These are phyloP conservation scores for Oncorhynchus keta DNA, from an alignment of 2,113 vertebrate genomes.

Conservation along the genomic window DNA sequence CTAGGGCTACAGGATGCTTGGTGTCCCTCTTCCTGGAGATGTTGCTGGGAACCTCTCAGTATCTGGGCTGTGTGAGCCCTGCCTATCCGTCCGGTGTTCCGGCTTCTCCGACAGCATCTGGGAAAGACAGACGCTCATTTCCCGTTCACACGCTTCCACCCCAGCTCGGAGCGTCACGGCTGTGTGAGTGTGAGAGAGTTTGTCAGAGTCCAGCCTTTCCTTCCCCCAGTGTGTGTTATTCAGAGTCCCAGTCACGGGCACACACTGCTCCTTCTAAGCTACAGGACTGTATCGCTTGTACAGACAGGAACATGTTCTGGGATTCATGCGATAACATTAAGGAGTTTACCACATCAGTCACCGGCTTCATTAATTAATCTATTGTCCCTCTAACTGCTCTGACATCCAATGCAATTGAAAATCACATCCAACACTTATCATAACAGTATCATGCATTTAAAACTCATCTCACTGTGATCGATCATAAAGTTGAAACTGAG, in stretches of 20 bases:
- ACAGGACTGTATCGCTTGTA: constrained; percentile 26
- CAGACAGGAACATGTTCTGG: no score
- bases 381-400: no score
- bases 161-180: constrained; percentile 2
- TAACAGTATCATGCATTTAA: no score
- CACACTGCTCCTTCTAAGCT: constrained; percentile 60
- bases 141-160: constrained; percentile 66
- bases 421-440: no score
- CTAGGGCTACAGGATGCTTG: constrained; percentile 56
- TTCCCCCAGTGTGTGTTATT: constrained; percentile 51
- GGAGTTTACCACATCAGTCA: no score
- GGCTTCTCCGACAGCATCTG: background rate
- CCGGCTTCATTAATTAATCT: no score
- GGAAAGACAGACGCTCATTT: constrained; percentile 54
- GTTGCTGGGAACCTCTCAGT: constrained; percentile 59
- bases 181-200: background rate
- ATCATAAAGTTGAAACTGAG: no score
- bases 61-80: constrained; percentile 52
- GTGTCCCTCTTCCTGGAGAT: constrained; percentile 25
- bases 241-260: constrained; percentile 50
- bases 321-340: no score
- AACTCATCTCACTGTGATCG: no score
- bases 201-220: constrained; percentile 51
- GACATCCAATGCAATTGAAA: no score
- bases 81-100: constrained; percentile 25